phyloP scores from a whole-genome alignment of 2,797 vertebrate species.

The Gobio occitaniae region DNA sequence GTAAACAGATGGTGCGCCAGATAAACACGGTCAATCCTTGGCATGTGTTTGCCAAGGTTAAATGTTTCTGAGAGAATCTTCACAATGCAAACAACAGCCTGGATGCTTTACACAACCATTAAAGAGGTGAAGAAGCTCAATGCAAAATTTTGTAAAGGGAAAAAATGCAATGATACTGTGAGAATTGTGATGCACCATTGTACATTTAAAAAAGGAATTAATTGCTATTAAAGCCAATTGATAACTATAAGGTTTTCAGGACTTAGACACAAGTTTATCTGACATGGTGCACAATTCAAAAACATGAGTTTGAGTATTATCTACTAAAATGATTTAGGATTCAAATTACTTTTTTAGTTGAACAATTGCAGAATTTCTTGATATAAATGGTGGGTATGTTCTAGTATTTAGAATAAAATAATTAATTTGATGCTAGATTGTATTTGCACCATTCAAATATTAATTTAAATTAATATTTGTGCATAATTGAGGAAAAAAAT shows the following conservation, averaged over 20 bases:
- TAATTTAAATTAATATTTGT: background rate
- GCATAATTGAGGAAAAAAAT: too few species aligned
- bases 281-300: too few species aligned
- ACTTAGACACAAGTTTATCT: too few species aligned
- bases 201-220: background rate
- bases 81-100: slow-evolving; percentile 2
- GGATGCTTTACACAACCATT: background rate
- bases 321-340: background rate
- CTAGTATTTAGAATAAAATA: too few species aligned
- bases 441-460: background rate
- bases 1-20: slow-evolving; percentile 70
- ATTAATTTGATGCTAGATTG: background rate
- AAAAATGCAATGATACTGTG: background rate
- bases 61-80: slow-evolving; percentile 49
- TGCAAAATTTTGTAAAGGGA: background rate
- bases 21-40: slow-evolving; percentile 59
- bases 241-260: background rate
- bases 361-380: background rate
- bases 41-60: slow-evolving; percentile 48
- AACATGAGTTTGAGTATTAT: background rate
- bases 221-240: background rate
- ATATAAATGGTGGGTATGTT: background rate
- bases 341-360: background rate
- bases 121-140: background rate
- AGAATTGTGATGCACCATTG: background rate